A percentile compares a stretch with the other conserved stretches of the same genome.
Conservation (phyloP, 2,888 invertebrate species). For the Cheilosia vulpina region DNA sequence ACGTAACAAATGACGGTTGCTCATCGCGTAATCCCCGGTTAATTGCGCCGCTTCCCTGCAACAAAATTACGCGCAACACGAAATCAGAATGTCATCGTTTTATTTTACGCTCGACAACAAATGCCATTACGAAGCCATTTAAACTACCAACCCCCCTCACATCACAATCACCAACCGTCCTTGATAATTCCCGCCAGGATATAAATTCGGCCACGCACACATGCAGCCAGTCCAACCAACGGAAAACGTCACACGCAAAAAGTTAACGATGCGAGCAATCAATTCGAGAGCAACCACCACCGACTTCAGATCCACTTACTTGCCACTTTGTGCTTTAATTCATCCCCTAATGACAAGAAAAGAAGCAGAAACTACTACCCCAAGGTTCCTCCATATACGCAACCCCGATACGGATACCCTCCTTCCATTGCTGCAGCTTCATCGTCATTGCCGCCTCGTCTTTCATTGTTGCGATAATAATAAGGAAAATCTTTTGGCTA, state of each 20-base stretch:
- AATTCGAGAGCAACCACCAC: constrained; percentile 34
- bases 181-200: constrained; percentile 48
- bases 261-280: constrained; percentile 58
- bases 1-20: constrained; percentile 28
- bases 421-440: constrained; percentile 20
- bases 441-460: constrained; percentile 32
- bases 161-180: constrained; percentile 36
- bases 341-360: constrained; percentile 68
- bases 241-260: constrained; percentile 28
- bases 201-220: constrained; percentile 56
- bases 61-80: constrained; percentile 1
- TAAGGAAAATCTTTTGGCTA: constrained; percentile 75
- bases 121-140: constrained; percentile 65
- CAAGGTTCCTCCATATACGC: constrained; percentile 26
- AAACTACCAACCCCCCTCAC: constrained; percentile 34
- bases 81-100: constrained; percentile 43
- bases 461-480: constrained; percentile 69
- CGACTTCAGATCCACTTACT: constrained; percentile 52
- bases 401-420: constrained; percentile 4
- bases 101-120: constrained; percentile 48
- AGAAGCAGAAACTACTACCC: constrained; percentile 27
- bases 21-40: constrained; percentile 56
- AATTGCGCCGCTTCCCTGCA: constrained; percentile 54
- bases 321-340: constrained; percentile 73
- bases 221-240: constrained; percentile 30